Evolutionary conservation across 2,113 vertebrate genomes (phyloP), one percentile per base, ranked within the genome.

Genomic region (Psilopsiagon aurifrons): DNA sequence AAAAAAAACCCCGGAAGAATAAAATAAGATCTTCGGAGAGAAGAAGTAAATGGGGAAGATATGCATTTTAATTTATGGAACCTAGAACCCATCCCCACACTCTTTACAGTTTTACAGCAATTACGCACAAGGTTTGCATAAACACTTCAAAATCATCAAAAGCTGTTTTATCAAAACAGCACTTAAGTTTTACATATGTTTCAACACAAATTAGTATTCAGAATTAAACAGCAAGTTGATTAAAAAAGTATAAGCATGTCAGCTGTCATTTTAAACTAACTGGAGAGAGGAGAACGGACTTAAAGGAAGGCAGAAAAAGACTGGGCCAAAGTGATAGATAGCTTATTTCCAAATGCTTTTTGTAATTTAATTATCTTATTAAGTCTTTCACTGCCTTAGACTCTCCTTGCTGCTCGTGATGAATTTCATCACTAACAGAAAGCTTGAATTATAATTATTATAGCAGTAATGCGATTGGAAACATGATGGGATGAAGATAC

Each of bases 61-160:
- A 59, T 4, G 68, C 62, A 91, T 92, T 91, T 97, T 94, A 47
- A 94, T 91, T 79, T 80, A 90, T 92, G 52, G 71, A 96, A 97
- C 63, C 66, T 55, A 80, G 84, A 95, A 87, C 81, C 78, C 84
- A 90, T 95, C 90, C 76, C 88, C 57, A 75, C 64, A 83, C 93
- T 88, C 92, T 87, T 91, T 93, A 88, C 91, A 91, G 83, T 90
- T 96, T 95, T 81, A 86, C 41, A 83, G 95, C 84, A 96, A 97
- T 97, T 96, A 97, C 39, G 84, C 87, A 88, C 79, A 91, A 94
- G 87, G 95, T 96, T 96, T 97, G 95, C 90, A 97, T 97, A 97
- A 98, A 97, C 79, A 97, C 89, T 97, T 97, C 84, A 98, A 93
- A 98, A 97, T 94, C 96, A 84, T 94, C 96, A 97, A 97, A 97